phyloP scores from a whole-genome alignment of 2,888 invertebrate species.

The Cataglyphis cursor region DNA sequence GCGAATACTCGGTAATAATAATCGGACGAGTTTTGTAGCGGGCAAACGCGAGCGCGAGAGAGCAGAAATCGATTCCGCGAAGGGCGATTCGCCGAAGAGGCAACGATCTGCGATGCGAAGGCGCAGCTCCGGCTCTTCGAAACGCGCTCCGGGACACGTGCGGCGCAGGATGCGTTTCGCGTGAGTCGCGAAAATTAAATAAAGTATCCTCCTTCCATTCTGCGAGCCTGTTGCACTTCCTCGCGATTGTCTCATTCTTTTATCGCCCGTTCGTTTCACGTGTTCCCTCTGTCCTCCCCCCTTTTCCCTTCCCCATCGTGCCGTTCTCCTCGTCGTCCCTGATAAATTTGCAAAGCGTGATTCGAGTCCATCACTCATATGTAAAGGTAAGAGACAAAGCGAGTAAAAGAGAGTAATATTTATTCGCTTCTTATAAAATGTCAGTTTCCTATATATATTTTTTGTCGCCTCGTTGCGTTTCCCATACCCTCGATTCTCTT shows the following conservation, averaged over 20 bases:
- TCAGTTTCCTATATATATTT: background rate
- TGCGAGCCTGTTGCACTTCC: slow-evolving; percentile 7
- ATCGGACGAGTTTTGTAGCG: slow-evolving; percentile 55
- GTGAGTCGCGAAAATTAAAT: slow-evolving; percentile 66
- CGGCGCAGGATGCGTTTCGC: slow-evolving; percentile 55
- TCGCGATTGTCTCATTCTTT: slow-evolving; percentile 49
- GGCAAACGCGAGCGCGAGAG: slow-evolving; percentile 10
- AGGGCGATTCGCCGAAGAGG: slow-evolving; percentile 57
- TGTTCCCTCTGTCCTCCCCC: background rate
- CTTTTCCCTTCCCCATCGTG: background rate
- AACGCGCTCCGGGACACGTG: slow-evolving; percentile 52
- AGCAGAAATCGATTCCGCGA: slow-evolving; percentile 70
- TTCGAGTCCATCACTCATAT: slow-evolving; percentile 54
- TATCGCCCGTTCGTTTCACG: slow-evolving; percentile 19
- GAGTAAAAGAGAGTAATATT: slow-evolving; percentile 25
- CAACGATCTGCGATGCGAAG: slow-evolving; percentile 61
- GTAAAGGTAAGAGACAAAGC: slow-evolving; percentile 41
- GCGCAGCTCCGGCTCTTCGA: slow-evolving; percentile 36
- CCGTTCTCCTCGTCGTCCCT: background rate
- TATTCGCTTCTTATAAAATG: background rate
- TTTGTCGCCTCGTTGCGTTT: background rate
- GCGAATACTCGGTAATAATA: slow-evolving; percentile 60
- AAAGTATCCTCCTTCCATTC: slow-evolving; percentile 39
- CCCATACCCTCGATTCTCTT: background rate
- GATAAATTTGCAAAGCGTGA: slow-evolving; percentile 63